Percentiles rank a stretch among this genome's conserved stretches.
phyloP scores from a whole-genome alignment of 1,140 invertebrate genomes.

The Penaeus chinensis region DNA sequence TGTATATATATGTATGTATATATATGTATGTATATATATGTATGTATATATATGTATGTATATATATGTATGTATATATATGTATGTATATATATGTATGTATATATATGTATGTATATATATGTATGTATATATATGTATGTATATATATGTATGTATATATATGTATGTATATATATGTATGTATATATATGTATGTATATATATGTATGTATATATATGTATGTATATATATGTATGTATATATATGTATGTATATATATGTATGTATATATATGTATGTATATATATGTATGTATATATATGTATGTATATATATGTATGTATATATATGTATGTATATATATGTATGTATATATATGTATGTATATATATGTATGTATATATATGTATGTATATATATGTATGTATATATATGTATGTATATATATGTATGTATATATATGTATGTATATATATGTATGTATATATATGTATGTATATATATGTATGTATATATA shows the following conservation, averaged over 20 bases:
- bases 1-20: constrained; percentile 5
- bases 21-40: constrained; percentile 13
- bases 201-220: constrained; percentile 7
- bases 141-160: constrained; percentile 8
- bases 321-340: constrained; percentile 2
- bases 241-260: constrained; percentile 18
- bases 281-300: constrained; percentile 5
- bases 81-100: constrained; percentile 1
- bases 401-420: constrained; percentile 10
- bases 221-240: background rate
- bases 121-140: constrained; percentile 10
- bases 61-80: constrained; percentile 10
- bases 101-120: constrained; percentile 5
- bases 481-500: constrained; percentile 6
- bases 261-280: constrained; percentile 1
- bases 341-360: constrained; percentile 10
- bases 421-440: constrained; percentile 7
- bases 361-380: constrained; percentile 7
- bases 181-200: constrained; percentile 10
- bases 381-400: constrained; percentile 1
- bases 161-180: constrained; percentile 1
- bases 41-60: constrained; percentile 1
- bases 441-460: constrained; percentile 1
- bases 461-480: constrained; percentile 13
- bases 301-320: constrained; percentile 10